Evolutionary conservation across 2,888 invertebrate species (phyloP).

Genomic region (Cheilosia vulpina): DNA sequence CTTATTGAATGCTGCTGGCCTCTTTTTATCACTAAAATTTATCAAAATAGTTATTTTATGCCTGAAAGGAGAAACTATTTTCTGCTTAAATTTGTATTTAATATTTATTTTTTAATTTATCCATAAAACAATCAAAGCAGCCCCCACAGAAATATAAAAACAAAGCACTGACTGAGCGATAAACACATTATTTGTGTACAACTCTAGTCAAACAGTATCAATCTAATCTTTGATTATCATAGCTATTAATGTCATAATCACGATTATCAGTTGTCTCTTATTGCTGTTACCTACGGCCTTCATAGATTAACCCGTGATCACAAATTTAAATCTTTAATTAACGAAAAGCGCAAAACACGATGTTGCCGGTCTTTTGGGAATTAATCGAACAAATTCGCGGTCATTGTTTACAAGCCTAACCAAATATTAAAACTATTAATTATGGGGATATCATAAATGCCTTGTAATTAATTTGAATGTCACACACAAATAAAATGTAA

Average conservation of each 20-base stretch:
- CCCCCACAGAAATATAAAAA: too few relatives aligned
- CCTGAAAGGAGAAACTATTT: too few relatives aligned
- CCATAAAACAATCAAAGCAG: too few relatives aligned
- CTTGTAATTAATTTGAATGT: constrained; percentile 60
- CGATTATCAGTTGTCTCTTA: constrained; percentile 53
- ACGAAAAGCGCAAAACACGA: constrained; percentile 12
- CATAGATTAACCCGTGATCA: neutral
- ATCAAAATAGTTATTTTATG: too few relatives aligned
- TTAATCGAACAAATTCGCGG: constrained; percentile 18
- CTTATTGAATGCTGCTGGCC: too few relatives aligned
- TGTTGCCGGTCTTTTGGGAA: neutral
- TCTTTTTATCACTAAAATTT: too few relatives aligned
- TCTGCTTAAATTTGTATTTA: too few relatives aligned
- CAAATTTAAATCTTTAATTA: constrained; percentile 57
- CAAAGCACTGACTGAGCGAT: too few relatives aligned
- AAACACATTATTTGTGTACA: too few relatives aligned
- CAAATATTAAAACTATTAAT: constrained; percentile 39
- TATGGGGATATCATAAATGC: constrained; percentile 21
- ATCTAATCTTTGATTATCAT: constrained; percentile 37
- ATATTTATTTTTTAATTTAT: too few relatives aligned
- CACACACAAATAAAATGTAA: constrained; percentile 41
- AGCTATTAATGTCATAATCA: constrained; percentile 50
- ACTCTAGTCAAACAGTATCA: neutral
- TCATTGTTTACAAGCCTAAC: constrained; percentile 47
- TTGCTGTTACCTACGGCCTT: constrained; percentile 34